These are phyloP conservation scores for Pangasius sanitwongsei DNA, from an alignment of 2,797 vertebrate species.

Conservation along the genomic window DNA sequence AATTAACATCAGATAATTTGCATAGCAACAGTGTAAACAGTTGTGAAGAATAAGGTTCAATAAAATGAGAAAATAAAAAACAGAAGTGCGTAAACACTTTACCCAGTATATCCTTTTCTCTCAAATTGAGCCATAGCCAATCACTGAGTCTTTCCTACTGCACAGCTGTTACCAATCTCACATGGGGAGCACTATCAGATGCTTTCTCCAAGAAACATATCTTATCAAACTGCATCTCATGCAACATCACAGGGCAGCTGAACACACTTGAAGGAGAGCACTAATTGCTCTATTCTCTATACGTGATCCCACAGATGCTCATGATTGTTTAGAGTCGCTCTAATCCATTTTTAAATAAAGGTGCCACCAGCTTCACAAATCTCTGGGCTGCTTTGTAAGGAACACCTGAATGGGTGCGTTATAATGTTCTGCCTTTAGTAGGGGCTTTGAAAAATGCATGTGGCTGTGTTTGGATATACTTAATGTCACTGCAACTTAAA, in stretches of 20 bases:
- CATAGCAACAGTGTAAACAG: background rate
- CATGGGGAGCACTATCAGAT: background rate
- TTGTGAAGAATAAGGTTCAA: background rate
- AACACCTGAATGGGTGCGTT: background rate
- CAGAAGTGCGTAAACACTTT: background rate
- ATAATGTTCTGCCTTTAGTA: background rate
- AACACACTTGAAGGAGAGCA: background rate
- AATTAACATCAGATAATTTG: background rate
- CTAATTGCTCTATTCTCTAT: background rate
- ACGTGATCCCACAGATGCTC: background rate
- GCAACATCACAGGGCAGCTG: background rate
- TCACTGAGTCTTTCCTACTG: background rate
- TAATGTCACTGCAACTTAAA: background rate
- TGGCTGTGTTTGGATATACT: background rate
- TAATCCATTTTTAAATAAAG: background rate
- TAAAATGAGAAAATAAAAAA: background rate
- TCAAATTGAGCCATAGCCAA: background rate
- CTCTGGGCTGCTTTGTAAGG: background rate
- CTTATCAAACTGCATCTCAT: background rate
- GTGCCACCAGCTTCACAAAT: background rate
- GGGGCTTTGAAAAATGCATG: background rate
- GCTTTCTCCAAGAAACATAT: background rate
- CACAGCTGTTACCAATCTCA: background rate
- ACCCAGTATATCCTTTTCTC: background rate
- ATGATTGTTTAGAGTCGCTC: background rate